Conservation (phyloP, 2,797 vertebrate species). For the Sebastolobus alascanus region DNA sequence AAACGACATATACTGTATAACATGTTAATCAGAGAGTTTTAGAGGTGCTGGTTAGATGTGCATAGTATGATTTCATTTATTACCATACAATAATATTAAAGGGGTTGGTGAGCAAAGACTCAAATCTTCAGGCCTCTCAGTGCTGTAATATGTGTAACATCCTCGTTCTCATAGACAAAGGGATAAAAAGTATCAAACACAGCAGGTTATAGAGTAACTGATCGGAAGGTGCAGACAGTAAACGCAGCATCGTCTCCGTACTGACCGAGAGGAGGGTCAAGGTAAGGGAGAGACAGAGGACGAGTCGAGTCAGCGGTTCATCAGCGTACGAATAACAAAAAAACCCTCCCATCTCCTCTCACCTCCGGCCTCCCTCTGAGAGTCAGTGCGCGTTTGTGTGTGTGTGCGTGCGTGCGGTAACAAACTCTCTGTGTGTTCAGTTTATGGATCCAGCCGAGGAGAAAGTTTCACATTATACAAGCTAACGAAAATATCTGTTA, state of each 20-base stretch:
- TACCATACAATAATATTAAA: neutral
- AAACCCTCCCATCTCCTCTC: constrained; percentile 39
- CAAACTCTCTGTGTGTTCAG: constrained; percentile 21
- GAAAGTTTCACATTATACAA: constrained; percentile 65
- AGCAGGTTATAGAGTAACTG: neutral
- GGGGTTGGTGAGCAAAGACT: neutral
- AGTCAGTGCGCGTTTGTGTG: neutral
- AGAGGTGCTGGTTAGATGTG: neutral
- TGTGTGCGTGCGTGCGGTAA: constrained; percentile 11
- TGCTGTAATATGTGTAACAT: neutral
- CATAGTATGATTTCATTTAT: neutral
- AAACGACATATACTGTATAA: too few species aligned
- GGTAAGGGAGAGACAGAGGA: constrained; percentile 26
- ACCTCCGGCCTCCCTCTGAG: constrained; percentile 51
- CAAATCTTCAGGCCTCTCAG: neutral
- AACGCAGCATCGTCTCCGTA: constrained; percentile 11
- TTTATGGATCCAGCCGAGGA: constrained; percentile 60
- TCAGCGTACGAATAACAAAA: neutral
- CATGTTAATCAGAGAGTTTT: too few species aligned
- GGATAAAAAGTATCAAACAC: neutral
- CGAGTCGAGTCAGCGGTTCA: constrained; percentile 52
- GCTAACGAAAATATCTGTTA: constrained; percentile 70
- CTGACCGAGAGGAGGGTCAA: constrained; percentile 31
- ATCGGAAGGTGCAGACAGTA: neutral
- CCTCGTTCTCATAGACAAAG: neutral